Evolutionary conservation across 2,797 vertebrate genomes (phyloP), one percentile per base, ranked within the genome.

Genomic region (Ispidina picta): DNA sequence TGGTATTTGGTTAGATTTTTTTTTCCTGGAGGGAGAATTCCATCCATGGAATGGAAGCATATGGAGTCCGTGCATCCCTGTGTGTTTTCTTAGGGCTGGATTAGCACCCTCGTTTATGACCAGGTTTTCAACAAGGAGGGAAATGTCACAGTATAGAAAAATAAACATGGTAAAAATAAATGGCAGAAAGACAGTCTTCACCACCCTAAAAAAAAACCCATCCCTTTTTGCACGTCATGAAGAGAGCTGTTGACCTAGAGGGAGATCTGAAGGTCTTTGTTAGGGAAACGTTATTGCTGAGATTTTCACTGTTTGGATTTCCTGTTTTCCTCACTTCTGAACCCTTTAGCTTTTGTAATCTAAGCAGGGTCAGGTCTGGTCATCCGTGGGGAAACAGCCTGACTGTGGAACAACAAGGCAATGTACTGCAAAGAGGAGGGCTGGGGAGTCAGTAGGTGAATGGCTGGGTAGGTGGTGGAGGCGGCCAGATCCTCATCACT

Each of bases 221-320:
- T 60, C 25, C 56, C 63, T 63, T 62, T 80, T 69, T 86, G 89
- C 93, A 94, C 49, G 66, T 91, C 89, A 86, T 3, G 44, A 86
- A 93, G 94, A 68, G 84, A 95, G 94, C 93, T 94, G 88, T 79
- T 75, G 87, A 81, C 86, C 21, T 74, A 23, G 77, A 88, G 86
- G 3, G 90, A 89, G 89, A 94, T 93, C 86, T 95, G 94, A 91
- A 93, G 90, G 92, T 93, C 93, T 96, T 94, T 88, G 95, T 86
- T 92, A 76, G 92, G 92, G 93, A 93, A 96, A 95, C 80, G 39
- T 84, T 95, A 93, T 96, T 96, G 93, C 96, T 94, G 93, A 94
- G 93, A 95, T 93, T 94, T 92, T 92, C 86, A 82, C 95, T 89
- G 86, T 93, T 93, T 95, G 95, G 93, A 81, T 95, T 96, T 96